A percentile compares a stretch with the other conserved stretches of the same genome.
Conservation (phyloP, 2,113 vertebrate species). For the Lasiurus cinereus region DNA sequence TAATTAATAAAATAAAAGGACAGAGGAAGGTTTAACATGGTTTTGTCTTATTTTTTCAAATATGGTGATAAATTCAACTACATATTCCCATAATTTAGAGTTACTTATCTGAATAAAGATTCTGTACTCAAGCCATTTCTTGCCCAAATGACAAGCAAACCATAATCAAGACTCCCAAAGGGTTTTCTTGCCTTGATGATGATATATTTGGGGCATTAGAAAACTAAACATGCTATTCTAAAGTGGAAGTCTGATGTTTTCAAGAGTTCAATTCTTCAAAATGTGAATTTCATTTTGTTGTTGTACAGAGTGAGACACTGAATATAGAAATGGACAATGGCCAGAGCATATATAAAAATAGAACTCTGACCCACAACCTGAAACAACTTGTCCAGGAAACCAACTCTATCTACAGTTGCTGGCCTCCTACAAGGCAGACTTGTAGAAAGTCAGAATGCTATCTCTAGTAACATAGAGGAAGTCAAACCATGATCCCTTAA, state of each 20-base stretch:
- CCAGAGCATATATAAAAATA: neutral
- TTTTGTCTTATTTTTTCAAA: constrained; percentile 1
- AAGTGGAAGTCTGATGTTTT: constrained; percentile 39
- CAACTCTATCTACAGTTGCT: neutral
- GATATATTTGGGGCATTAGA: constrained; percentile 37
- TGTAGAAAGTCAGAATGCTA: neutral
- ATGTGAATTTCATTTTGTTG: neutral
- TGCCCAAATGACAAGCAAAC: constrained; percentile 25
- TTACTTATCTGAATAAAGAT: constrained; percentile 55
- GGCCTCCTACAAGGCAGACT: neutral
- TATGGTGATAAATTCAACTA: constrained; percentile 23
- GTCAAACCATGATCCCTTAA: neutral
- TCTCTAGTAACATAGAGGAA: constrained; percentile 8
- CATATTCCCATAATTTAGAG: constrained; percentile 14
- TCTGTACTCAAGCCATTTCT: constrained; percentile 24
- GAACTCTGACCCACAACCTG: neutral
- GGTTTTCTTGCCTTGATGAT: constrained; percentile 46
- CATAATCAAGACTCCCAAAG: constrained; percentile 51
- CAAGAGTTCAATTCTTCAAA: constrained; percentile 30
- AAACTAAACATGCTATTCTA: constrained; percentile 44
- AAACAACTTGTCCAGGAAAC: neutral
- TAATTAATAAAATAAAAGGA: constrained; percentile 41
- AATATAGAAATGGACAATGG: neutral
- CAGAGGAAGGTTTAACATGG: constrained; percentile 21
- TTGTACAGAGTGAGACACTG: constrained; percentile 26